These are phyloP conservation scores for Athene noctua DNA, from an alignment of 2,113 vertebrate species.

Conservation along the genomic window DNA sequence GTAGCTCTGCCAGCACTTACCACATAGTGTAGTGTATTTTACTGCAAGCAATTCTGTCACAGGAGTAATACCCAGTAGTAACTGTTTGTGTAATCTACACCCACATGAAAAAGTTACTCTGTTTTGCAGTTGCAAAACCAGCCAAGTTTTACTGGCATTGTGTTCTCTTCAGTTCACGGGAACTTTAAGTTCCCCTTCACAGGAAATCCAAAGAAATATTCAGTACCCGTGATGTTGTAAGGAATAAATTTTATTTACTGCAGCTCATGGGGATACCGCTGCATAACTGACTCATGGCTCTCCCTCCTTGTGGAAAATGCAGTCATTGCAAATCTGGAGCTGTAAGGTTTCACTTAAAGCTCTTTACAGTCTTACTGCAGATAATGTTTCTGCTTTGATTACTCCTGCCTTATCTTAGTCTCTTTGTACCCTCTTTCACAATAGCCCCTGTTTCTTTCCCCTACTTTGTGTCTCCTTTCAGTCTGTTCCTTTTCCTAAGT, in stretches of 20 bases:
- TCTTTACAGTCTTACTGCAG: background rate
- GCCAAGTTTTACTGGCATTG: background rate
- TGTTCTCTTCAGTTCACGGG: accelerated
- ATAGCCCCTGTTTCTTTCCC: background rate
- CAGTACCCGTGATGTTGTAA: background rate
- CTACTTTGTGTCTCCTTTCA: background rate
- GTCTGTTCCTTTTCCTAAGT: background rate
- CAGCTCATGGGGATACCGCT: background rate
- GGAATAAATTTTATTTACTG: background rate
- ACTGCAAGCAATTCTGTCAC: background rate
- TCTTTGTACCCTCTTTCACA: background rate
- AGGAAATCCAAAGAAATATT: background rate
- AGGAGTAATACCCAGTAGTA: background rate
- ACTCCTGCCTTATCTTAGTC: background rate
- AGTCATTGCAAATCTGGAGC: background rate
- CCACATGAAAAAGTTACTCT: background rate
- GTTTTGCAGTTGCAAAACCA: background rate
- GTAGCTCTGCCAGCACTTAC: background rate
- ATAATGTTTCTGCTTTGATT: constrained; percentile 30
- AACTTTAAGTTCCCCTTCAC: background rate
- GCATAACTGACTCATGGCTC: background rate
- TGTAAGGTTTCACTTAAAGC: background rate
- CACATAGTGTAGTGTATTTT: background rate
- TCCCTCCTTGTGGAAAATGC: background rate
- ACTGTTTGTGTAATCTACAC: background rate